phyloP scores from a whole-genome alignment of 2,797 vertebrate genomes.

The Sebastes dallii region DNA sequence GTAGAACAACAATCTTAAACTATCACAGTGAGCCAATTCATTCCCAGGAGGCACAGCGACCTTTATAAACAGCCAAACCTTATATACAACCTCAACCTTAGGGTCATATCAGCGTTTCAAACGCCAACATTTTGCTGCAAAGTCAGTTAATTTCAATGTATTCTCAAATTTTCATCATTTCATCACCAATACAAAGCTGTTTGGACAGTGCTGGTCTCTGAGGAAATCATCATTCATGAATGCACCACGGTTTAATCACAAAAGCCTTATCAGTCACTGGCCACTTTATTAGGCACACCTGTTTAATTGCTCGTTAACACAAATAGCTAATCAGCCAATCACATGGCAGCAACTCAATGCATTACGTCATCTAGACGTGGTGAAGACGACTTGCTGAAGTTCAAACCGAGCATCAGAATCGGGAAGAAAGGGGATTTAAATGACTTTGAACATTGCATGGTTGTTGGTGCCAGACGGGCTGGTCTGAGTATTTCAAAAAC shows the following conservation, averaged over 20 bases:
- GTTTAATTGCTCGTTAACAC: too few relatives aligned
- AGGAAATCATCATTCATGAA: too few relatives aligned
- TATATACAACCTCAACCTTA: rapidly evolving
- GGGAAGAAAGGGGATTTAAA: too few relatives aligned
- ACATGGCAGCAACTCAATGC: too few relatives aligned
- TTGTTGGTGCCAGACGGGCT: too few relatives aligned
- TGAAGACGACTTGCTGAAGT: too few relatives aligned
- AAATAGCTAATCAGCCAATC: too few relatives aligned
- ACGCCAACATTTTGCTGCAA: not conserved
- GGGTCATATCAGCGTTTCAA: not conserved
- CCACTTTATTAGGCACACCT: too few relatives aligned
- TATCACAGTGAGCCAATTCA: not conserved
- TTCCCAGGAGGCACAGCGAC: not conserved
- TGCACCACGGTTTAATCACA: not conserved
- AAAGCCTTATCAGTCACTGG: not conserved
- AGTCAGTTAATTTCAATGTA: not conserved
- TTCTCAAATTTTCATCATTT: not conserved
- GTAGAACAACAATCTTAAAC: not conserved
- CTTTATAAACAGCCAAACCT: not conserved
- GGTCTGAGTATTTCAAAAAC: too few relatives aligned
- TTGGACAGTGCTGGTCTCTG: not conserved
- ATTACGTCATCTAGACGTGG: rapidly evolving
- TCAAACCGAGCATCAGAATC: too few relatives aligned
- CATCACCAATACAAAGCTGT: not conserved
- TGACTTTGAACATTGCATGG: rapidly evolving